Evolutionary conservation across 2,797 vertebrate species (phyloP), one percentile per base, ranked within the genome.

Genomic region (Taeniopygia guttata): DNA sequence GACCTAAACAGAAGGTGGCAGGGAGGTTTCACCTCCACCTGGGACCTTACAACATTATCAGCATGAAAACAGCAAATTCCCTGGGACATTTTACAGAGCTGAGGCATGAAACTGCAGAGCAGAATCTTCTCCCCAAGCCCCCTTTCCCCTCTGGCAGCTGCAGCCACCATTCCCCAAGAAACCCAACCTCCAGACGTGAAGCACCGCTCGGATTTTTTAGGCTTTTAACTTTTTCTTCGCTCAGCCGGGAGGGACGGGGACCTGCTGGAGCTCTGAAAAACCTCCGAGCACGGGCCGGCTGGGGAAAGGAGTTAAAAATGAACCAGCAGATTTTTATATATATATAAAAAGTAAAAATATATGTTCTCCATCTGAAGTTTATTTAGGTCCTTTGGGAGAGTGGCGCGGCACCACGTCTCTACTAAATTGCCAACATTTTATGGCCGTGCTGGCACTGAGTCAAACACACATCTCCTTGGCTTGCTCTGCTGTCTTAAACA

Each of bases 401-500:
- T 93, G 97, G 96, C 62, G 90, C 94, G 95, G 96, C 96, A 87
- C 89, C 88, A 66, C 72, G 97, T 95, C 97, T 95, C 97, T 96
- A 73, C 94, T 95, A 95, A 96, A 95, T 97, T 97, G 97, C 96
- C 97, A 96, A 90, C 93, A 56, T 95, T 97, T 97, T 96, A 96
- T 96, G 95, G 96, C 96, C 16, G 54, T 68, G 72, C 95, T 97
- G 96, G 96, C 97, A 90, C 87, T 6, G n/a, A 90, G 95, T 96
- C 97, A 97, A 96, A 96, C 96, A 95, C 96, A 96, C 95, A 95
- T 91, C 92, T 95, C 94, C 87, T 92, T 95, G 96, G 96, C 93
- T 95, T 79, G 66, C 69, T 62, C 34, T 73, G 70, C 91, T 90
- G 88, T 91, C 95, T 93, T 74, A 73, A 88, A 88, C 84, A 81